Base-by-base conservation (phyloP, 2,888 invertebrate genomes). In the Dryadula phaetusa region DNA sequence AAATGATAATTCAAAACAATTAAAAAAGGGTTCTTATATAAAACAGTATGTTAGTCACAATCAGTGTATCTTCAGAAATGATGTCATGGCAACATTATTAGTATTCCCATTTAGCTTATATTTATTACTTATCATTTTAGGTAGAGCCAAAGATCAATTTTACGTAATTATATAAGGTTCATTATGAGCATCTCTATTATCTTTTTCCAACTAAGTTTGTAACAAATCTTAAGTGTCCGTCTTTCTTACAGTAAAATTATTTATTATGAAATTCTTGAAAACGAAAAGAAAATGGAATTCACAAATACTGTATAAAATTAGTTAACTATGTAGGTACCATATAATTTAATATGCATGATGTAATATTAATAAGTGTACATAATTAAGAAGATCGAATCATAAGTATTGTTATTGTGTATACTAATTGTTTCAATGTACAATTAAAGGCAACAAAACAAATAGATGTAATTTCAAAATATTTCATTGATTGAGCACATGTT, bases 91-190 rank as follows among this genome's bases (percentile, higher is more conserved):
- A 53, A 63, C 54, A 10, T 16, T 42, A 32, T 32, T 20, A n/a
- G 5, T 42, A 54, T 63, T 44, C 10, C 37, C 32, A 54, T 16
- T 44, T 44, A 16, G 28, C 28, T 42, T 20, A 25, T 54, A 44
- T n/a, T 49, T 37, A 40, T 22, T 16, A 44, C 32, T 54, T 63
- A 54, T 63, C 63, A 34, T 32, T 54, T 28, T 49, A 22, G n/a
- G 20, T 34, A n/a, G 52, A 34, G 62, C 49, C 67, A 67, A 56
- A 54, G 53, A 64, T 69, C 62, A 58, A 14, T 58, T 61, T 62
- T 42, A 47, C 61, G 64, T 44, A 47, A 64, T 22, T 12, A 40
- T 34, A 22, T 18, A 54, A 22, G 10, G 3, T n/a, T n/a, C 25
- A n/a, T 8, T 47, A 6, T 47, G 12, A 47, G 6, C 5, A 10